Evolutionary conservation across 1,140 invertebrate species (phyloP).

Genomic region (Caenorhabditis brenneri): DNA sequence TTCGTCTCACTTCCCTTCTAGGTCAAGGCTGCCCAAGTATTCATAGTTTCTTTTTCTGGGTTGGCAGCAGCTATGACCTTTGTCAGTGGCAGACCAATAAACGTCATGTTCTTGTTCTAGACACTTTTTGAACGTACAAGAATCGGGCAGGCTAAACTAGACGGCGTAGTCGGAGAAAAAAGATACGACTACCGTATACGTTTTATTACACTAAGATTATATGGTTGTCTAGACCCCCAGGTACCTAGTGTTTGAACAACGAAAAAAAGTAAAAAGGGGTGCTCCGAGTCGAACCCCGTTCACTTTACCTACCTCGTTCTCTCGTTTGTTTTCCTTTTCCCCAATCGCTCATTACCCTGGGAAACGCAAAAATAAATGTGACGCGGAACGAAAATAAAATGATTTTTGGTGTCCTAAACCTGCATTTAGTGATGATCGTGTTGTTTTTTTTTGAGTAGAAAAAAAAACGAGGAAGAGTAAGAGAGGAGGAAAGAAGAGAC

Average conservation of each 20-base stretch:
- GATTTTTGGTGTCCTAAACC: slow-evolving; percentile 10
- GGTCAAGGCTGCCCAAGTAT: neutral
- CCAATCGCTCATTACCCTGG: neutral
- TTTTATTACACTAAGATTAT: too few species aligned
- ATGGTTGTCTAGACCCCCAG: too few species aligned
- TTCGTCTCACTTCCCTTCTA: neutral
- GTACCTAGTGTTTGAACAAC: too few species aligned
- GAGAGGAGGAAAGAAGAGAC: neutral
- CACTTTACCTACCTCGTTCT: neutral
- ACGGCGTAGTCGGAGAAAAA: too few species aligned
- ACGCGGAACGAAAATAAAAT: slow-evolving; percentile 34
- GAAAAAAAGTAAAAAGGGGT: too few species aligned
- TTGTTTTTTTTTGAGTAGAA: slow-evolving; percentile 22
- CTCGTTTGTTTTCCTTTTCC: neutral
- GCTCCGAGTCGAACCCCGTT: neutral
- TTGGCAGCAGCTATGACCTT: too few species aligned
- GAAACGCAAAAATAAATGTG: slow-evolving; percentile 30
- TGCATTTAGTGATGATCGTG: slow-evolving; percentile 25
- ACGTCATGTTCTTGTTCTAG: too few species aligned
- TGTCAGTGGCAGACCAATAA: too few species aligned
- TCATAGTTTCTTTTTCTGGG: neutral
- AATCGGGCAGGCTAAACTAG: too few species aligned
- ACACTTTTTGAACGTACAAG: too few species aligned
- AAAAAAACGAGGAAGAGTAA: neutral
- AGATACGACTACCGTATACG: too few species aligned